Evolutionary conservation across 2,113 vertebrate species (phyloP).

Genomic region (Mesitornis unicolor): DNA sequence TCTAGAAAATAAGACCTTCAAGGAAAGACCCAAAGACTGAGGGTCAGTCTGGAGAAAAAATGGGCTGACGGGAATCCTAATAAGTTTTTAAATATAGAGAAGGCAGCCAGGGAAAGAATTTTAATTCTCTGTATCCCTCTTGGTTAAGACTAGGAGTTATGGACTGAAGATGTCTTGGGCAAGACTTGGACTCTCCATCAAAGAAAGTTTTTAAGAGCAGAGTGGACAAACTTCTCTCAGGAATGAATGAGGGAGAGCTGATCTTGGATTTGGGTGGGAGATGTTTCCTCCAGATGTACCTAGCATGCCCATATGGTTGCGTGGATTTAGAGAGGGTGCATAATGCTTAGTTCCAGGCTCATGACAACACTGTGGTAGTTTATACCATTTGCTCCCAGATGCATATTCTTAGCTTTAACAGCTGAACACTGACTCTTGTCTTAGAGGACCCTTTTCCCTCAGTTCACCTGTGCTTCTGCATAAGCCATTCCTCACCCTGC

Average conservation of each 20-base stretch:
- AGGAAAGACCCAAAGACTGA: not conserved
- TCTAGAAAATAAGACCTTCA: not conserved
- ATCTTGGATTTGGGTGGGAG: not conserved
- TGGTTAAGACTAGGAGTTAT: not conserved
- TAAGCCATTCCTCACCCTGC: not conserved
- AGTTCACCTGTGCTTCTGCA: not conserved
- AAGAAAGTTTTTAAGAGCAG: not conserved
- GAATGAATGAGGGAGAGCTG: not conserved
- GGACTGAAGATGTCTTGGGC: not conserved
- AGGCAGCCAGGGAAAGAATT: not conserved
- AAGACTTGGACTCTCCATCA: not conserved
- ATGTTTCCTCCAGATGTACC: not conserved
- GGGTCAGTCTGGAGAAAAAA: not conserved
- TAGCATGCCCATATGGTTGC: not conserved
- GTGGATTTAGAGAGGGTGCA: not conserved
- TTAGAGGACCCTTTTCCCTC: not conserved
- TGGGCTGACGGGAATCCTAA: not conserved
- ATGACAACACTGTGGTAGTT: not conserved
- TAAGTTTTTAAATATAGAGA: not conserved
- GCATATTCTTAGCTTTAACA: not conserved
- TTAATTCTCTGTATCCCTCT: not conserved
- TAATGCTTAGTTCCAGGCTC: not conserved
- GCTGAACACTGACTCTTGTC: not conserved
- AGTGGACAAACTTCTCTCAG: not conserved
- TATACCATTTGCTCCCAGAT: not conserved